Conservation (phyloP, 2,797 vertebrate genomes). For the Huso huso region DNA sequence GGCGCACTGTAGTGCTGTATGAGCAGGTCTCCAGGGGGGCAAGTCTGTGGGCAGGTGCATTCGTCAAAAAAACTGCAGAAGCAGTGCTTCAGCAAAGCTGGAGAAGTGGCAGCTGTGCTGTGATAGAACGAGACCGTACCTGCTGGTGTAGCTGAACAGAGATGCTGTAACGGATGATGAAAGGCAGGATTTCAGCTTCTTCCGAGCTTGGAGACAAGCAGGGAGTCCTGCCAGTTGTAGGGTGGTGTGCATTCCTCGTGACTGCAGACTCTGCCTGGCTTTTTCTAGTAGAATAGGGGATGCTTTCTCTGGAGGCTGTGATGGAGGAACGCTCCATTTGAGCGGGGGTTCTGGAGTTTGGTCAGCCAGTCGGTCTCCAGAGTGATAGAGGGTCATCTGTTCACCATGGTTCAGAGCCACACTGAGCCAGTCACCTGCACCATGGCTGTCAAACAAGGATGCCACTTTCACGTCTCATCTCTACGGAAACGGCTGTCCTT, state of each 20-base stretch:
- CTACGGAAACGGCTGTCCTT: slow-evolving; percentile 63
- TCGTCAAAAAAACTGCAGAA: slow-evolving; percentile 1
- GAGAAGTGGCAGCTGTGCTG: background rate
- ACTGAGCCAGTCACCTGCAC: slow-evolving; percentile 28
- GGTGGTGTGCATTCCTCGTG: no score
- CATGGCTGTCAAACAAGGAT: slow-evolving; percentile 43
- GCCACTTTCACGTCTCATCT: slow-evolving; percentile 48
- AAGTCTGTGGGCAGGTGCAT: background rate
- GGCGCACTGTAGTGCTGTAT: background rate
- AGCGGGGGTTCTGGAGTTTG: no score
- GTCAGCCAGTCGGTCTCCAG: no score
- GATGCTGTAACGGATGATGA: no score
- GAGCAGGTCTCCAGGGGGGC: background rate
- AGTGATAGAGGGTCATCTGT: background rate
- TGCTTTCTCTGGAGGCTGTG: no score
- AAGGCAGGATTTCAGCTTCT: no score
- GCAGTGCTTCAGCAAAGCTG: background rate
- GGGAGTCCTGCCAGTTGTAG: background rate
- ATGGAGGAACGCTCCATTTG: no score
- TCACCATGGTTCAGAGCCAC: slow-evolving; percentile 56
- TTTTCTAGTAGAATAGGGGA: background rate
- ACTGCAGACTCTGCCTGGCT: background rate
- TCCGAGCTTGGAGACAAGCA: background rate
- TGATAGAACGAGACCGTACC: background rate
- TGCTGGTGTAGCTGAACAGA: no score